Percentiles rank a stretch among this genome's conserved stretches.
Evolutionary conservation across 2,113 vertebrate species (phyloP).

Genomic region (Pseudorectes ferrugineus): DNA sequence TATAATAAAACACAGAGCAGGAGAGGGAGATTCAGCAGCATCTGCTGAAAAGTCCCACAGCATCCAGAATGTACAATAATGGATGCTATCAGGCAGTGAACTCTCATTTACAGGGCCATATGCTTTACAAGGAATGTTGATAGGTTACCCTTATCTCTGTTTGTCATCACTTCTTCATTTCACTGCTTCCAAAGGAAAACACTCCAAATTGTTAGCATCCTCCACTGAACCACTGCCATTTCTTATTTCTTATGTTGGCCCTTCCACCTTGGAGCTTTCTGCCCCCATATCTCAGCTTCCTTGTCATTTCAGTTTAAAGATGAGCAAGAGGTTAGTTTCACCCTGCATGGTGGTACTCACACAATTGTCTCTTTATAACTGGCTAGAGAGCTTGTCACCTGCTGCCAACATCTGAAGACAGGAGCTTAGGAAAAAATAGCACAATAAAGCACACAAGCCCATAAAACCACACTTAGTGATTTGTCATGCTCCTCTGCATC

Average conservation of each 20-base stretch:
- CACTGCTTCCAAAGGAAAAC: constrained; percentile 46
- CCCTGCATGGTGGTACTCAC: not conserved
- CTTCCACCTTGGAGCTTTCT: not conserved
- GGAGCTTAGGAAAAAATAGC: not conserved
- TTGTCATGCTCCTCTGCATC: constrained; percentile 19
- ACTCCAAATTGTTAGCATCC: not conserved
- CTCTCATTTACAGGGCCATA: constrained; percentile 34
- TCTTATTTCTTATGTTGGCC: not conserved
- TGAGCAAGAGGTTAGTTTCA: not conserved
- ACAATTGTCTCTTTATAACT: not conserved
- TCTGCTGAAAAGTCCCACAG: constrained; percentile 13
- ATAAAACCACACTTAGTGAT: constrained; percentile 29
- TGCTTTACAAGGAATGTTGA: constrained; percentile 53
- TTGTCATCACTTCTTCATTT: constrained; percentile 57
- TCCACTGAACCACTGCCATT: not conserved
- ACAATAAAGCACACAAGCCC: constrained; percentile 29
- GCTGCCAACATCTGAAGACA: constrained; percentile 37
- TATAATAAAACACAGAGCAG: constrained; percentile 15
- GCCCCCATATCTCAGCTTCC: not conserved
- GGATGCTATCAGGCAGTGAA: constrained; percentile 22
- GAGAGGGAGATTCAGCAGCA: not conserved
- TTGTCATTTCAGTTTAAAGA: not conserved
- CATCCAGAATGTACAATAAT: not conserved
- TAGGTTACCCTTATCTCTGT: constrained; percentile 43
- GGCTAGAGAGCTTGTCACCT: not conserved